Percentiles rank a stretch among this genome's conserved stretches.
phyloP scores from a whole-genome alignment of 2,113 vertebrate genomes.

The Gallinago jamesoni region DNA sequence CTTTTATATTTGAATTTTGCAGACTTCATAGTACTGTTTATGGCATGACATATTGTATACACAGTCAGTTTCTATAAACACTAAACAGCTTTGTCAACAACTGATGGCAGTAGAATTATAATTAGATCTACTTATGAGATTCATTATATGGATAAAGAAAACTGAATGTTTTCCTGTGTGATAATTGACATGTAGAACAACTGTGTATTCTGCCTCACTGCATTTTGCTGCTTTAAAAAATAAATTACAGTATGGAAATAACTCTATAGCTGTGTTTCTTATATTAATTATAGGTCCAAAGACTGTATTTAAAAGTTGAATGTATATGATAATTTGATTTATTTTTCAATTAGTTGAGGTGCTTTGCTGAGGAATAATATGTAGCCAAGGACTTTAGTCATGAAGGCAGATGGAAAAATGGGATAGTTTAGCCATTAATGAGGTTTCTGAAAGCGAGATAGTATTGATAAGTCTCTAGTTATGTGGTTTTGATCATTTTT shows the following conservation, averaged over 20 bases:
- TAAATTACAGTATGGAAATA: background rate
- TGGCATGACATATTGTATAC: background rate
- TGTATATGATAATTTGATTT: constrained; percentile 1
- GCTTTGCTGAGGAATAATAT: background rate
- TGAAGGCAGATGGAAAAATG: background rate
- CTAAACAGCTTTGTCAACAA: constrained; percentile 54
- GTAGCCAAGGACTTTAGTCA: background rate
- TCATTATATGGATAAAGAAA: constrained; percentile 36
- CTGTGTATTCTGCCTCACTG: background rate
- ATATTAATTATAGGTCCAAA: background rate
- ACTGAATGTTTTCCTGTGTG: constrained; percentile 32
- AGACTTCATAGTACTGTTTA: constrained; percentile 26
- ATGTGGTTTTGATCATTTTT: background rate
- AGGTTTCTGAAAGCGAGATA: background rate
- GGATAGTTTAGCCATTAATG: background rate
- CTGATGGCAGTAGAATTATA: constrained; percentile 51
- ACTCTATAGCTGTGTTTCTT: background rate
- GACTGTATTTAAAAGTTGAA: background rate
- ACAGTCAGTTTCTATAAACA: constrained; percentile 41
- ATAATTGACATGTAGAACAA: constrained; percentile 45
- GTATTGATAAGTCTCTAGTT: background rate
- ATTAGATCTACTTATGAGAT: constrained; percentile 59
- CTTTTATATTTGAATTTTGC: constrained; percentile 41
- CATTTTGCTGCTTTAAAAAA: background rate
- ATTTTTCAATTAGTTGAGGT: background rate